Base-by-base conservation (phyloP, 2,797 vertebrate species). In the Thripadectes ignobilis region DNA sequence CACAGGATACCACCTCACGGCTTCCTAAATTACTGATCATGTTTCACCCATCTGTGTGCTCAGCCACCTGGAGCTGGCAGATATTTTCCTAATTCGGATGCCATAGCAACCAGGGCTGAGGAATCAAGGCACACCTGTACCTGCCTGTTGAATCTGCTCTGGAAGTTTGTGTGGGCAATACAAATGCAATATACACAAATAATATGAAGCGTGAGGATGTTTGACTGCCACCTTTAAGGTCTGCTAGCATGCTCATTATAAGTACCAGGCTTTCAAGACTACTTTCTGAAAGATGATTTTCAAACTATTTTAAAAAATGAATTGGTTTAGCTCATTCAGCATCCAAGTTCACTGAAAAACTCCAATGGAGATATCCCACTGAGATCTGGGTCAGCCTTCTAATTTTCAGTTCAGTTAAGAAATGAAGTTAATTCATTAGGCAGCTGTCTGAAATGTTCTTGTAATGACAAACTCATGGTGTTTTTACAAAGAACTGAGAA, bases 31-130 rank as follows among this genome's bases (percentile, higher is more conserved):
- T 81, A 74, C 36, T 78, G 68, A 52, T 94, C 39, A 19, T 43
- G 36, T 89, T 79, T 96, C 88, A 93, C 63, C 34, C 36, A 89
- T 73, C 45, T 89, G 78, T 7, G 12, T 93, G 88, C 68, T 83
- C 79, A 85, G 94, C 66, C 95, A 97, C 93, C 94, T 97, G 96
- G 92, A 96, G 86, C 75, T 94, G 93, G 92, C 86, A 96, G 92
- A 87, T 89, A 96, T 86, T 97, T 97, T 95, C 95, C 93, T 92
- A 88, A 65, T 32, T 75, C 32, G 75, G 93, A 85, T 87, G 57
- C 85, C 94, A 95, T 93, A 93, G 96, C 94, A 97, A 97, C 96
- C 34, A 91, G 77, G 62, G 68, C 46, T 81, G 76, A 88, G 75
- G 73, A 93, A 93, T 79, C 85, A 96, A 96, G 82, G 87, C 52